A percentile compares a stretch with the other conserved stretches of the same genome.
Conservation (phyloP, 2,797 vertebrate species). For the Tapera naevia region DNA sequence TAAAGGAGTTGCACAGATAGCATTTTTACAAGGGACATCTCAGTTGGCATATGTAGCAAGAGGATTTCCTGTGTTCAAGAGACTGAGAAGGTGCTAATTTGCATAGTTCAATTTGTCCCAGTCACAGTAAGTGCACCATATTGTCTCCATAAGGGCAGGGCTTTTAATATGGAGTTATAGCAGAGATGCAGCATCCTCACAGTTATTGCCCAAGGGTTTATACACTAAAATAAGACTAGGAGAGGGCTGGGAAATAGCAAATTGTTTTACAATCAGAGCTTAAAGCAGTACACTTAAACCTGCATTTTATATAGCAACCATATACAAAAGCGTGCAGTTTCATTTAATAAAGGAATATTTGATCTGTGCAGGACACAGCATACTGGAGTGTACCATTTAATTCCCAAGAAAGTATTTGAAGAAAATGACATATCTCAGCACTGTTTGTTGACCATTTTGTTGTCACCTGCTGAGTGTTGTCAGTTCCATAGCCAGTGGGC, state of each 20-base stretch:
- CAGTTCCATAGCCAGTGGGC: conserved; percentile 80
- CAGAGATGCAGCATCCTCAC: background rate
- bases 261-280: conserved; percentile 64
- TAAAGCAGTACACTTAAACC: conserved; percentile 56
- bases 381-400: conserved; percentile 74
- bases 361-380: conserved; percentile 68
- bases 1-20: conserved; percentile 20
- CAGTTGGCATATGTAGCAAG: background rate
- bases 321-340: conserved; percentile 54
- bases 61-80: conserved; percentile 25
- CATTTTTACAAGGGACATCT: conserved; percentile 2
- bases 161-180: conserved; percentile 38
- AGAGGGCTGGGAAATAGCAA: conserved; percentile 24
- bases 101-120: background rate
- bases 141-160: background rate
- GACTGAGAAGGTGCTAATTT: conserved; percentile 43
- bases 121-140: background rate
- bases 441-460: conserved; percentile 79
- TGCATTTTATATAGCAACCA: conserved; percentile 53
- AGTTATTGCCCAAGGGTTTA: conserved; percentile 9
- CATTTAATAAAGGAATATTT: conserved; percentile 79
- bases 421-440: conserved; percentile 78
- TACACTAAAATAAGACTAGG: conserved; percentile 5
- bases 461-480: conserved; percentile 79
- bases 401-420: conserved; percentile 74